phyloP scores from a whole-genome alignment of 2,888 invertebrate genomes.

The Byasa hedistus region DNA sequence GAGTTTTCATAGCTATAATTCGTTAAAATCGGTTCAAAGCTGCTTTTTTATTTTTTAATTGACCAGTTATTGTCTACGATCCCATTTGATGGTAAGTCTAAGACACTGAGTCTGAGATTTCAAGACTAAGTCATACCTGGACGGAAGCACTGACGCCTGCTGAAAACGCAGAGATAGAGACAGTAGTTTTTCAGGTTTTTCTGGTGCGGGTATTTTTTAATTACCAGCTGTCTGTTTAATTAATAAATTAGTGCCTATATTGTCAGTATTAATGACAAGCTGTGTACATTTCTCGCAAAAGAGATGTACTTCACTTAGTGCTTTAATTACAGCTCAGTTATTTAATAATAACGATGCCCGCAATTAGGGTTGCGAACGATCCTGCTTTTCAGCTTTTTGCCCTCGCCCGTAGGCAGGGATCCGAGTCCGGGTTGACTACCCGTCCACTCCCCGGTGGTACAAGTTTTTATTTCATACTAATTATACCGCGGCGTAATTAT shows the following conservation, averaged over 20 bases:
- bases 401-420: slow-evolving; percentile 15
- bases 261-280: background rate
- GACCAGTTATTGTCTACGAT: no score
- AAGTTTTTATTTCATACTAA: slow-evolving; percentile 25
- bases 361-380: slow-evolving; percentile 41
- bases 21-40: no score
- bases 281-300: slow-evolving; percentile 23
- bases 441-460: slow-evolving; percentile 14
- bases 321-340: slow-evolving; percentile 49
- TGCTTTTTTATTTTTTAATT: no score
- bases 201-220: no score
- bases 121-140: no score
- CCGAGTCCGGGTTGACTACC: slow-evolving; percentile 27
- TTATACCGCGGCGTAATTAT: slow-evolving; percentile 28
- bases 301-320: slow-evolving; percentile 33
- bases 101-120: no score
- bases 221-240: background rate
- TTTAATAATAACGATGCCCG: slow-evolving; percentile 52
- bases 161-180: no score
- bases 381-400: slow-evolving; percentile 30
- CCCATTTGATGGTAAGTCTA: no score
- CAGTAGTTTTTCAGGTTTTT: no score
- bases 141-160: no score
- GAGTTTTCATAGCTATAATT: no score
- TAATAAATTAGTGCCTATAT: background rate